Evolutionary conservation across 2,888 invertebrate species (phyloP).

Genomic region (Andricus curvator): DNA sequence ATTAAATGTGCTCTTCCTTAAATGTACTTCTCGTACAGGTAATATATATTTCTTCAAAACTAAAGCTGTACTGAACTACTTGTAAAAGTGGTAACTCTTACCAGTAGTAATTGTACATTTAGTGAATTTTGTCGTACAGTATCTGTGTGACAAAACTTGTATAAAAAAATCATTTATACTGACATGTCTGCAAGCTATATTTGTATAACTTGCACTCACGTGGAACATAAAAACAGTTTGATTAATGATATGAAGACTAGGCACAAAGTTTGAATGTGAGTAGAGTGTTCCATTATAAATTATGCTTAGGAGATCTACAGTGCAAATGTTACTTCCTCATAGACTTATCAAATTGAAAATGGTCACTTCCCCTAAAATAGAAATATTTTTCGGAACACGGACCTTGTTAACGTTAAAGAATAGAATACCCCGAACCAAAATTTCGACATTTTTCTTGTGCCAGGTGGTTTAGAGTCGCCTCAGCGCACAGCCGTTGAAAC

Average conservation of each 20-base stretch:
- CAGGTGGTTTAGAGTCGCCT: constrained; percentile 55
- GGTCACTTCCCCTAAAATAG: not conserved
- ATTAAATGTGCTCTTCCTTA: not conserved
- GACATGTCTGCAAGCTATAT: not conserved
- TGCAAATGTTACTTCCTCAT: not conserved
- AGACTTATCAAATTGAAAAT: not conserved
- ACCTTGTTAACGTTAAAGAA: not conserved
- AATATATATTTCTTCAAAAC: too few relatives aligned
- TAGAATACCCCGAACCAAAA: not conserved
- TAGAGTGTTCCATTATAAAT: too few relatives aligned
- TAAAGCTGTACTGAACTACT: too few relatives aligned
- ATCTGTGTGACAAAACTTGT: not conserved
- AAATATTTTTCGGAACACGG: not conserved
- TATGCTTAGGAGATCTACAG: not conserved
- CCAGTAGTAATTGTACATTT: too few relatives aligned
- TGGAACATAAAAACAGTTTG: not conserved
- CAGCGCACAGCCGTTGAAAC: constrained; percentile 63
- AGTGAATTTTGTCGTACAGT: not conserved
- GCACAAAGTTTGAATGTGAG: too few relatives aligned
- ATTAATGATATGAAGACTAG: not conserved
- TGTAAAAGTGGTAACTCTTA: too few relatives aligned
- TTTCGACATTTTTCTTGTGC: constrained; percentile 50
- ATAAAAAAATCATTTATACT: not conserved
- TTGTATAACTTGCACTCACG: not conserved
- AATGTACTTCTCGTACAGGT: not conserved